Evolutionary conservation across 2,888 invertebrate genomes (phyloP), one percentile per base, ranked within the genome.

Genomic region (Aphrophora alni): DNA sequence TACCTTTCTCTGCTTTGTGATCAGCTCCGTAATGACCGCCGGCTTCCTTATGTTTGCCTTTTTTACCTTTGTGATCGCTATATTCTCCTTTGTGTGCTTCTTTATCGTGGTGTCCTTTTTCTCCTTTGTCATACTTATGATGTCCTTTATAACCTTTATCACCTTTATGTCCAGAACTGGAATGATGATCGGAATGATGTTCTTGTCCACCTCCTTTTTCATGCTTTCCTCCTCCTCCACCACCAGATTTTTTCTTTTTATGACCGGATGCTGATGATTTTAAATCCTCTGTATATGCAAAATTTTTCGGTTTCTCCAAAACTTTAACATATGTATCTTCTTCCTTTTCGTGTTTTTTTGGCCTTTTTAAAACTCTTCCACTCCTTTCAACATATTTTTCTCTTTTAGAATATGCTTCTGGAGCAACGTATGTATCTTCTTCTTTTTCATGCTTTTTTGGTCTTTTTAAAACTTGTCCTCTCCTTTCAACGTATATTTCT

Each of bases 61-160:
- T 90, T 84, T 91, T 88, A 0, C 92, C 93, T 0, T 91, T 92
- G 83, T 91, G 89, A 87, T 94, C 93, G 33, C 91, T 89, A 87
- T 92, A 93, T 83, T 91, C 91, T 25, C 92, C 91, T 38, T 91
- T 89, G 85, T 93, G 92, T 70, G 90, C 90, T 85, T 93, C 93
- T 83, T 93, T 92, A 85, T 93, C 92, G 85, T 93, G 93, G 85
- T 93, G 92, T 0, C 94, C 94, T 84, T 92, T 92, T 77, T 91
- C 89, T 0, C 90, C 91, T 86, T 93, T 92, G 81, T 91, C 90
- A 84, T 92, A 91, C 83, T 92, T 90, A 86, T 93, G 93, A 38
- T 85, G 82, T 83, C 90, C 93, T 89, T 93, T 92, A 86, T 93
- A 93, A 0, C 92, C 92, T 86, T 93, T 93, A 85, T 92, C 92